phyloP scores from a whole-genome alignment of 1,140 invertebrate species.

The Lasaia peninsularis region DNA sequence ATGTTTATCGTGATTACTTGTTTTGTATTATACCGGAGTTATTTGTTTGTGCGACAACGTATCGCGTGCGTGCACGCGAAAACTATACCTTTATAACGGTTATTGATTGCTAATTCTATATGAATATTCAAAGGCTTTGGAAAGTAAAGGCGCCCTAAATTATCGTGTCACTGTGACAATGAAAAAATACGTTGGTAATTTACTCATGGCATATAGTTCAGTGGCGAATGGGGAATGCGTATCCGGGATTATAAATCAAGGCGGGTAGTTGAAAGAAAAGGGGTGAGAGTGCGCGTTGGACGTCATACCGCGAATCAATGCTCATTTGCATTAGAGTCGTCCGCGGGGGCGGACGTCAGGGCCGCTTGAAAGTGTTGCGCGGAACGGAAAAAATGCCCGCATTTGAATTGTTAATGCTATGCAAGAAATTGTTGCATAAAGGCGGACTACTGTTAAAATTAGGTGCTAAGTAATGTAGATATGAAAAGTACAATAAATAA shows the following conservation, averaged over 20 bases:
- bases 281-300: slow-evolving; percentile 66
- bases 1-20: background rate
- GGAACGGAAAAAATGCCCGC: slow-evolving; percentile 54
- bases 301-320: slow-evolving; percentile 66
- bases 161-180: slow-evolving; percentile 71
- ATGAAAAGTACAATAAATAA: slow-evolving; percentile 6
- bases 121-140: slow-evolving; percentile 84
- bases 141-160: slow-evolving; percentile 84
- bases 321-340: slow-evolving; percentile 69
- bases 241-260: slow-evolving; percentile 69
- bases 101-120: slow-evolving; percentile 74
- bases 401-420: slow-evolving; percentile 72
- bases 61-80: slow-evolving; percentile 73
- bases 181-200: slow-evolving; percentile 62
- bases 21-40: slow-evolving; percentile 41
- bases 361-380: slow-evolving; percentile 67
- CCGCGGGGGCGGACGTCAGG: slow-evolving; percentile 59
- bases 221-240: slow-evolving; percentile 57
- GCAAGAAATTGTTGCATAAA: slow-evolving; percentile 69
- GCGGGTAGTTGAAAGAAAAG: slow-evolving; percentile 70
- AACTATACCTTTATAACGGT: slow-evolving; percentile 65
- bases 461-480: slow-evolving; percentile 49
- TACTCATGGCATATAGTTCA: slow-evolving; percentile 47
- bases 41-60: slow-evolving; percentile 69
- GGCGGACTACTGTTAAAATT: slow-evolving; percentile 52